A percentile compares a stretch with the other conserved stretches of the same genome.
phyloP scores from a whole-genome alignment of 2,888 invertebrate species.

The Diarsia mendica region DNA sequence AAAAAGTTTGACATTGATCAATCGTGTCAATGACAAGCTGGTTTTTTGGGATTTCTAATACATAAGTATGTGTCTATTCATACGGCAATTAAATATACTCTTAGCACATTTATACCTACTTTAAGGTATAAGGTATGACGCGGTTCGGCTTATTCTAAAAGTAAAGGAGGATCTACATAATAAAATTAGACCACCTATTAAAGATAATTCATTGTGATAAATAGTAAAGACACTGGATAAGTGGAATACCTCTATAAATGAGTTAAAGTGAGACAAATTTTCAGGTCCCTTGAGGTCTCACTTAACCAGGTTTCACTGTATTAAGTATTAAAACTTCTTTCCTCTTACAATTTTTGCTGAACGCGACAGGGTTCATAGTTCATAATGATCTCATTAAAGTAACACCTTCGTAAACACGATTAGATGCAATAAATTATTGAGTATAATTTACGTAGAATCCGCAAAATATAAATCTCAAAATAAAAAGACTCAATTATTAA shows the following conservation, averaged over 20 bases:
- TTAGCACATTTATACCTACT: background rate
- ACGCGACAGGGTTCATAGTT: background rate
- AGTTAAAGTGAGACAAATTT: too few species aligned
- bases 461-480: background rate
- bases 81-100: slow-evolving; percentile 2
- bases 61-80: background rate
- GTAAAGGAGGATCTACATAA: background rate
- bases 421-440: background rate
- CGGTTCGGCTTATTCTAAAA: background rate
- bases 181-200: background rate
- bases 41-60: slow-evolving; percentile 26
- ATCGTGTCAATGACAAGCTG: slow-evolving; percentile 34
- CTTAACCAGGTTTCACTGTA: too few species aligned
- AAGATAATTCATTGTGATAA: too few species aligned
- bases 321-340: background rate
- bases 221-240: too few species aligned
- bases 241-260: too few species aligned
- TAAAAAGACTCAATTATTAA: background rate
- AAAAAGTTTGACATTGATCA: slow-evolving; percentile 47
- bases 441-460: background rate
- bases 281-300: too few species aligned
- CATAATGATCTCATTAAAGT: background rate
- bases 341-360: background rate
- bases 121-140: background rate
- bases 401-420: background rate